Percentiles rank a stretch among this genome's conserved stretches.
phyloP scores from a whole-genome alignment of 2,888 invertebrate species.

The Nysson spinosus region DNA sequence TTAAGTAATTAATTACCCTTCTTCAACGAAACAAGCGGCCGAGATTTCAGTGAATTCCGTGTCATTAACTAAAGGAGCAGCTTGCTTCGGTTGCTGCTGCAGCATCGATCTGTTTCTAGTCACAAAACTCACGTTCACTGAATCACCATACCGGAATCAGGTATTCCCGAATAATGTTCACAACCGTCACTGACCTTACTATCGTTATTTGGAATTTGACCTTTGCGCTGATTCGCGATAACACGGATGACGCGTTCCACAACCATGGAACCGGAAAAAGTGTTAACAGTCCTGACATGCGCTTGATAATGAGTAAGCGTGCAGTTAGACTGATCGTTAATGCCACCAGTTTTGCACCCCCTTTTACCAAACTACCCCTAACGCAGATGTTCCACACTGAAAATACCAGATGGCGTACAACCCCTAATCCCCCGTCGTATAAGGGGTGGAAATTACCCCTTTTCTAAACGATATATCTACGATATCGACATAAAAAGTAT shows the following conservation, averaged over 20 bases:
- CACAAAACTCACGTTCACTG: slow-evolving; percentile 44
- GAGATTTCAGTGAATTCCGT: slow-evolving; percentile 41
- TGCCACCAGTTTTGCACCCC: not conserved
- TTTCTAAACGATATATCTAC: too few relatives aligned
- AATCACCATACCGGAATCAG: slow-evolving; percentile 44
- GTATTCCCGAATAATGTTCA: slow-evolving; percentile 5
- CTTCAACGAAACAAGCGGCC: slow-evolving; percentile 38
- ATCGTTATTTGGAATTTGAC: slow-evolving; percentile 42
- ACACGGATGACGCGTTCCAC: slow-evolving; percentile 47
- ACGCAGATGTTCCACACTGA: not conserved
- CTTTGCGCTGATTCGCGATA: slow-evolving; percentile 18
- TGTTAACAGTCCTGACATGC: slow-evolving; percentile 37
- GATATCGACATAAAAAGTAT: too few relatives aligned
- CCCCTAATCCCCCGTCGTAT: too few relatives aligned
- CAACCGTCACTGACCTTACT: slow-evolving; percentile 42
- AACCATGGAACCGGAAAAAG: slow-evolving; percentile 41
- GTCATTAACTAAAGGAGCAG: slow-evolving; percentile 39
- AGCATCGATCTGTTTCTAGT: slow-evolving; percentile 64
- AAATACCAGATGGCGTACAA: slow-evolving; percentile 43
- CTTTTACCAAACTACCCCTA: slow-evolving; percentile 25
- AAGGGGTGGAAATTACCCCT: too few relatives aligned
- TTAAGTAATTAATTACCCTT: slow-evolving; percentile 50
- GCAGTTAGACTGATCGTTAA: slow-evolving; percentile 17
- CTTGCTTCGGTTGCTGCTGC: slow-evolving; percentile 54
- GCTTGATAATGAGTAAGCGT: slow-evolving; percentile 10